Percentiles rank a stretch among this genome's conserved stretches.
Conservation (phyloP, 2,797 vertebrate species). For the Sebastes alutus region DNA sequence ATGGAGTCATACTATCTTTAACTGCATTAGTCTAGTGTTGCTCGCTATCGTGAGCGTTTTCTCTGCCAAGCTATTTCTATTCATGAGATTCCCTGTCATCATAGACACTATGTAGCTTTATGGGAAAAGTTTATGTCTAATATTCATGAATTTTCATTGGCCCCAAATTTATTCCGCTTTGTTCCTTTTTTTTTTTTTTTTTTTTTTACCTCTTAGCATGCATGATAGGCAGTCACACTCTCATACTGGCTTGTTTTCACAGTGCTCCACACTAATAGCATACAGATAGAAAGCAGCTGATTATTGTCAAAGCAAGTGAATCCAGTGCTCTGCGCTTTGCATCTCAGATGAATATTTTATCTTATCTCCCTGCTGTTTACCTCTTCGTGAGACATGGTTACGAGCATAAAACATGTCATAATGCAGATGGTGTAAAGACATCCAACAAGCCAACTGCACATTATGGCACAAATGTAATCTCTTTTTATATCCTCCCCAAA, state of each 20-base stretch:
- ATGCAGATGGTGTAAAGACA: neutral
- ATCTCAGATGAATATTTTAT: conserved; percentile 18
- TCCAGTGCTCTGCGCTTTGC: neutral
- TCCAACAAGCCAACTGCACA: neutral
- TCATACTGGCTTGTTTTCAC: conserved; percentile 29
- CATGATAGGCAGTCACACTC: conserved; percentile 30
- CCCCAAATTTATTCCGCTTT: conserved; percentile 27
- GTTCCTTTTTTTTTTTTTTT: neutral
- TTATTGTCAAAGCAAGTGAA: conserved; percentile 28
- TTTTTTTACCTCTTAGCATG: conserved; percentile 40
- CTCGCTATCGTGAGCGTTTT: conserved; percentile 23
- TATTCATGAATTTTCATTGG: conserved; percentile 59
- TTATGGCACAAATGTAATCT: neutral
- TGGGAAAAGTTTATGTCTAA: conserved; percentile 57
- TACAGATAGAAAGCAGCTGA: conserved; percentile 19
- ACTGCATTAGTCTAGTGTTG: neutral
- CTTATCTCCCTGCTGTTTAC: conserved; percentile 2
- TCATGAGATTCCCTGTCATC: conserved; percentile 67
- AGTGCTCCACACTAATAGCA: conserved; percentile 17
- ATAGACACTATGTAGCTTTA: conserved; percentile 53
- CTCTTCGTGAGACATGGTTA: neutral
- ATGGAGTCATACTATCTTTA: conserved; percentile 16
- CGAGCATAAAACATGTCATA: neutral
- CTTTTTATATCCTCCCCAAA: neutral
- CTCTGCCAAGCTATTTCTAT: conserved; percentile 62